A percentile compares a stretch with the other conserved stretches of the same genome.
Evolutionary conservation across 2,113 vertebrate species (phyloP).

Genomic region (Takifugu bimaculatus): DNA sequence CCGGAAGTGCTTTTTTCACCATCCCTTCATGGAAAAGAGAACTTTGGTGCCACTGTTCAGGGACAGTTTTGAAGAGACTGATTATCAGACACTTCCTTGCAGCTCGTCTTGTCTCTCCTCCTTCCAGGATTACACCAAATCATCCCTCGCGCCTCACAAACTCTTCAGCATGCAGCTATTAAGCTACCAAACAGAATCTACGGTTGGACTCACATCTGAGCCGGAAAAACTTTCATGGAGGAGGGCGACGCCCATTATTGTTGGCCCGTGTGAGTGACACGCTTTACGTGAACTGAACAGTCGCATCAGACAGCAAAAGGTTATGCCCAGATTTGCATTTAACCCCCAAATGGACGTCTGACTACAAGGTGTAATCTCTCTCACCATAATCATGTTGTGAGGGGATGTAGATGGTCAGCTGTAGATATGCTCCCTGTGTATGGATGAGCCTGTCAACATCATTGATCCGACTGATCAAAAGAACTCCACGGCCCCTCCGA

Average conservation of each 20-base stretch:
- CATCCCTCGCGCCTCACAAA: constrained; percentile 11
- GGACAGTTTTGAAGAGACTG: constrained; percentile 13
- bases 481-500: constrained; percentile 15
- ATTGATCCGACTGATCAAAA: constrained; percentile 18
- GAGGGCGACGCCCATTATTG: no score
- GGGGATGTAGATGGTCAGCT: constrained; percentile 16
- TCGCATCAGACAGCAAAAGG: no score
- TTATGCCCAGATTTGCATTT: no score
- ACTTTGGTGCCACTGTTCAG: constrained; percentile 7
- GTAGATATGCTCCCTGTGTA: constrained; percentile 3
- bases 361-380: neutral
- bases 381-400: constrained; percentile 20
- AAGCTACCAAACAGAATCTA: constrained; percentile 24
- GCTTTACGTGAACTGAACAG: no score
- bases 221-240: constrained; percentile 1
- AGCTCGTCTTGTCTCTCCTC: constrained; percentile 13
- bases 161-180: constrained; percentile 47
- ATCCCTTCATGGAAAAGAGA: constrained; percentile 31
- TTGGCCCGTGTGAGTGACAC: no score
- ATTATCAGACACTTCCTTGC: constrained; percentile 2
- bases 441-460: constrained; percentile 12
- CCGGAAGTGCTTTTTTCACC: no score
- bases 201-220: constrained; percentile 7
- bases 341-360: no score
- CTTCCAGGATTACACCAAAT: constrained; percentile 21